Evolutionary conservation across 2,888 invertebrate genomes (phyloP).

Genomic region (Leucophenga maculata): DNA sequence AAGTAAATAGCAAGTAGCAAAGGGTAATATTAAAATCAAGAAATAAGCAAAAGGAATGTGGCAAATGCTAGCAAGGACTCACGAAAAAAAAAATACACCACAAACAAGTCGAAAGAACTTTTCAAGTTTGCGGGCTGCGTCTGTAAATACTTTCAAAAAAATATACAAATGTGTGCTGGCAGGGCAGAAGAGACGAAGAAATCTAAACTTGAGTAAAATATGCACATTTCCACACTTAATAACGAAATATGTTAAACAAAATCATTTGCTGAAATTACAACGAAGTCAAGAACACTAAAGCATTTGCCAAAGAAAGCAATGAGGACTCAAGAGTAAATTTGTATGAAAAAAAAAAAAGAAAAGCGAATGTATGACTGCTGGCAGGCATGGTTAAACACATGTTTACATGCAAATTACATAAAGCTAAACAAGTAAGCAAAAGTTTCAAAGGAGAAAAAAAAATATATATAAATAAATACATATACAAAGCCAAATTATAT

Average conservation of each 20-base stretch:
- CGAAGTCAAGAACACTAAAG: slow-evolving; percentile 3
- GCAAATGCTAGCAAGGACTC: too few relatives aligned
- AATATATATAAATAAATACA: too few relatives aligned
- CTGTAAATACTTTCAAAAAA: not conserved
- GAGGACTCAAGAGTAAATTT: not conserved
- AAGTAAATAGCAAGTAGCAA: slow-evolving; percentile 16
- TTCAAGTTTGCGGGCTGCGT: not conserved
- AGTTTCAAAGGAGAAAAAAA: slow-evolving; percentile 31
- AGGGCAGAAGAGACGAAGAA: slow-evolving; percentile 24
- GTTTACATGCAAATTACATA: slow-evolving; percentile 66
- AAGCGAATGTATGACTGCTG: slow-evolving; percentile 40
- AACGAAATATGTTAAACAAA: slow-evolving; percentile 65
- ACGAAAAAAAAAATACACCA: not conserved
- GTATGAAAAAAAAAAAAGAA: not conserved
- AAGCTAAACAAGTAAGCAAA: slow-evolving; percentile 46
- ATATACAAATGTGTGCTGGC: not conserved
- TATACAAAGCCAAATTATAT: slow-evolving; percentile 53
- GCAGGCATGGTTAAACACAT: slow-evolving; percentile 56
- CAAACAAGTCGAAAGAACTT: not conserved
- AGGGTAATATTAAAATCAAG: slow-evolving; percentile 6
- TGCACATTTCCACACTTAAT: slow-evolving; percentile 66
- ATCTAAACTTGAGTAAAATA: slow-evolving; percentile 48
- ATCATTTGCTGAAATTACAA: slow-evolving; percentile 48
- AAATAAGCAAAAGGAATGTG: slow-evolving; percentile 15
- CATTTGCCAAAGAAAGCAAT: not conserved